These are phyloP conservation scores for Apantesis nais DNA, from an alignment of 2,888 invertebrate genomes.

Conservation along the genomic window DNA sequence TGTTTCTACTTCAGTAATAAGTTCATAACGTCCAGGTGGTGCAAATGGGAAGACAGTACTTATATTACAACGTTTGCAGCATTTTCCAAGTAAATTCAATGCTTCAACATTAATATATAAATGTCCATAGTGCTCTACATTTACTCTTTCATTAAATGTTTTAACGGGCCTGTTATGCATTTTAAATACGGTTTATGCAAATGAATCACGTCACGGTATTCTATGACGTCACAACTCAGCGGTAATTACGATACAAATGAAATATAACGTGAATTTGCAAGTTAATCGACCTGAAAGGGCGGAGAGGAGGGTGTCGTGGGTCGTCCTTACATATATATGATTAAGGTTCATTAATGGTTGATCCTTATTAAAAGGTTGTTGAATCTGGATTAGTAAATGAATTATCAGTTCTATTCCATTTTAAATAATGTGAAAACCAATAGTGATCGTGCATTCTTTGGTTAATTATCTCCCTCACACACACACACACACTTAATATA, in stretches of 20 bases:
- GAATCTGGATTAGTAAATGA: background rate
- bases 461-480: background rate
- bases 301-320: background rate
- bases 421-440: background rate
- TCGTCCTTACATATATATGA: background rate
- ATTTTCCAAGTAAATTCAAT: background rate
- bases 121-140: background rate
- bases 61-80: background rate
- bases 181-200: background rate
- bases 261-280: slow-evolving; percentile 37
- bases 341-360: too few relatives aligned
- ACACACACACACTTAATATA: too few relatives aligned
- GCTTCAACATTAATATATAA: background rate
- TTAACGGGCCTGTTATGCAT: background rate
- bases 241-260: slow-evolving; percentile 24
- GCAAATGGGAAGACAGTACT: background rate
- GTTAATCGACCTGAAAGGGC: slow-evolving; percentile 27
- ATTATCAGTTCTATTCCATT: background rate
- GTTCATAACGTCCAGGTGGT: background rate
- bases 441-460: background rate
- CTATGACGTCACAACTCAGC: slow-evolving; percentile 24
- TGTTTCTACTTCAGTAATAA: background rate
- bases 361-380: background rate
- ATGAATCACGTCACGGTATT: slow-evolving; percentile 3
- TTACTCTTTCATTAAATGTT: background rate